Base-by-base conservation (phyloP, 2,113 vertebrate species). In the Centrocercus urophasianus region DNA sequence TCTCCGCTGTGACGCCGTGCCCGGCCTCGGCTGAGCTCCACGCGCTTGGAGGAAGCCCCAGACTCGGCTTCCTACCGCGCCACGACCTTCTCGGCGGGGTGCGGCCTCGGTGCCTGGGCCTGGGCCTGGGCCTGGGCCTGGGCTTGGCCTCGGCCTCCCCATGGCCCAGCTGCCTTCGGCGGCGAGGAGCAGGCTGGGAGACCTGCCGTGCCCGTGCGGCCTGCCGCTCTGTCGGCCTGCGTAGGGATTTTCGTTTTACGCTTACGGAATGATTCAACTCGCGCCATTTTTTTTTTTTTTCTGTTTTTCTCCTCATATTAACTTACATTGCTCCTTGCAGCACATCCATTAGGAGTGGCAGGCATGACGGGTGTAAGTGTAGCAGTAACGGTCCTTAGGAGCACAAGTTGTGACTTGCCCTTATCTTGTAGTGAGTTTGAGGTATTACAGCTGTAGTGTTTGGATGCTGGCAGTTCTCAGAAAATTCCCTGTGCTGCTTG, bases 401-500 rank as follows among this genome's bases (percentile, higher is more conserved):
- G 42, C 21, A 3, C 14, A 45, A 22, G 32, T 11, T 50, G 70
- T 32, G 6, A 7, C 32, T 38, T 28, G 47, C 21, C 22, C 40
- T 28, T 38, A 6, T 3, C 61, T 11, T 25, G 27, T 4, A 4
- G 17, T 1, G n/a, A 13, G 14, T 28, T 8, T 4, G 36, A 27
- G 64, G 11, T 17, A 2, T 45, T 19, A 30, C 61, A 4, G 1
- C 34, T 6, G 0, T 2, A 0, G 27, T 1, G 10, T 2, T 6
- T 2, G 6, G 30, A 28, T 16, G 18, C 38, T 48, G 63, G n/a
- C 25, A 1, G 2, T 3, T 52, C 56, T 20, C 10, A 8, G 28
- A 34, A 19, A 8, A 4, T 14, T 20, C 5, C 13, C 20, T 20
- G 42, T 36, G 52, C 22, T 13, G 1, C 4, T 0, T 6, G 67